A percentile compares a stretch with the other conserved stretches of the same genome.
phyloP scores from a whole-genome alignment of 64 coral and sea anemone species.

The Montipora cactus region DNA sequence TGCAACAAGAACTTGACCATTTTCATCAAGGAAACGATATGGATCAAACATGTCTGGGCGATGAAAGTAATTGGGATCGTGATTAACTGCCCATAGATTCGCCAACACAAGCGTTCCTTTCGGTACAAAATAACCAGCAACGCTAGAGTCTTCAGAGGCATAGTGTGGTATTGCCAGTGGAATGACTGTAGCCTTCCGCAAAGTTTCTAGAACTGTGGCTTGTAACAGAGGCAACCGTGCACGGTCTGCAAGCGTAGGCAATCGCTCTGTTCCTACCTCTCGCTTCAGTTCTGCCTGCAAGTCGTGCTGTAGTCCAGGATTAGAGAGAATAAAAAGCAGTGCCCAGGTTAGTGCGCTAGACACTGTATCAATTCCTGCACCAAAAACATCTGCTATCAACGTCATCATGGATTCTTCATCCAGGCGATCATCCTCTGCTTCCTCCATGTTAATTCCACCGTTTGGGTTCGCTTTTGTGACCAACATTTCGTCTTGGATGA shows the following conservation, averaged over 20 bases:
- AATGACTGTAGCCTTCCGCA: constrained; percentile 54
- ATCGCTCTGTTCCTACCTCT: constrained; percentile 18
- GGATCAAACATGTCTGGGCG: constrained; percentile 77
- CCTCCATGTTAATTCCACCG: neutral
- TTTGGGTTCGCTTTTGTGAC: neutral
- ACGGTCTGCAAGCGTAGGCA: constrained; percentile 70
- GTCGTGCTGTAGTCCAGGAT: constrained; percentile 59
- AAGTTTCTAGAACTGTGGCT: constrained; percentile 74
- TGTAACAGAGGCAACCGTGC: constrained; percentile 71
- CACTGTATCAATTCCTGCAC: constrained; percentile 79
- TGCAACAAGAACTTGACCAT: constrained; percentile 24
- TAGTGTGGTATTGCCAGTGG: constrained; percentile 83
- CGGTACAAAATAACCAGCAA: constrained; percentile 75
- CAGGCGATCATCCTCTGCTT: neutral
- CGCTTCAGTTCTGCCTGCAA: constrained; percentile 67
- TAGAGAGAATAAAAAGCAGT: constrained; percentile 57
- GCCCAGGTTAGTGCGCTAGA: constrained; percentile 71
- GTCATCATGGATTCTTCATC: constrained; percentile 57
- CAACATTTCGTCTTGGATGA: constrained; percentile 27
- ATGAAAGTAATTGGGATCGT: constrained; percentile 64
- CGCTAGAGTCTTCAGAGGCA: constrained; percentile 60
- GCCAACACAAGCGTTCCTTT: constrained; percentile 75
- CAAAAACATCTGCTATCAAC: constrained; percentile 74
- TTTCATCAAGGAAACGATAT: constrained; percentile 74
- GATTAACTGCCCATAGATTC: constrained; percentile 85